phyloP scores from a whole-genome alignment of 2,888 invertebrate genomes.

The Pachliopta kotzebuea region DNA sequence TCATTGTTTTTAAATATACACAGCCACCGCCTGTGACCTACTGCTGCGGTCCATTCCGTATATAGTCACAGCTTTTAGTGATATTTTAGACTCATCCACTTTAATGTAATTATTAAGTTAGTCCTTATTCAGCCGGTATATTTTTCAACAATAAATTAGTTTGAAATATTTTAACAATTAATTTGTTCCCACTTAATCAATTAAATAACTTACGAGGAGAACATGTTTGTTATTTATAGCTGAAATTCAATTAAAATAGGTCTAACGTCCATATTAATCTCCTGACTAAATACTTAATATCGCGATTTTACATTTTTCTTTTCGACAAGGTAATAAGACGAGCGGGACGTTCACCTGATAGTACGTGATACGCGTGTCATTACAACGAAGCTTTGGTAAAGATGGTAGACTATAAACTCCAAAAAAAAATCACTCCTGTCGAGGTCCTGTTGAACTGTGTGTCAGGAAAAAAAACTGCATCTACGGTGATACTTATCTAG shows the following conservation, averaged over 20 bases:
- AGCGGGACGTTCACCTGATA: too few relatives aligned
- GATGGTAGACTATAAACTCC: too few relatives aligned
- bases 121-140: not conserved
- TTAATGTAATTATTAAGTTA: slow-evolving; percentile 23
- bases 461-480: too few relatives aligned
- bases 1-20: slow-evolving; percentile 71
- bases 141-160: not conserved
- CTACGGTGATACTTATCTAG: too few relatives aligned
- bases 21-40: slow-evolving; percentile 59
- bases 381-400: too few relatives aligned
- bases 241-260: not conserved
- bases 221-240: not conserved
- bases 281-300: not conserved
- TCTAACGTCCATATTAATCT: not conserved
- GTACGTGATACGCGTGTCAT: too few relatives aligned
- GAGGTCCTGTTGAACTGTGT: too few relatives aligned
- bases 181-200: not conserved
- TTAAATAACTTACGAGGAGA: not conserved
- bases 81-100: slow-evolving; percentile 36
- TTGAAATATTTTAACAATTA: not conserved
- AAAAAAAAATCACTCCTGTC: too few relatives aligned
- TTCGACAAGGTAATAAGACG: too few relatives aligned
- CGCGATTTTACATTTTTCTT: too few relatives aligned
- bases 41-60: slow-evolving; percentile 56
- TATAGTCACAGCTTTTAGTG: slow-evolving; percentile 48